phyloP scores from a whole-genome alignment of 2,113 vertebrate species.

The Corydoras sp. region DNA sequence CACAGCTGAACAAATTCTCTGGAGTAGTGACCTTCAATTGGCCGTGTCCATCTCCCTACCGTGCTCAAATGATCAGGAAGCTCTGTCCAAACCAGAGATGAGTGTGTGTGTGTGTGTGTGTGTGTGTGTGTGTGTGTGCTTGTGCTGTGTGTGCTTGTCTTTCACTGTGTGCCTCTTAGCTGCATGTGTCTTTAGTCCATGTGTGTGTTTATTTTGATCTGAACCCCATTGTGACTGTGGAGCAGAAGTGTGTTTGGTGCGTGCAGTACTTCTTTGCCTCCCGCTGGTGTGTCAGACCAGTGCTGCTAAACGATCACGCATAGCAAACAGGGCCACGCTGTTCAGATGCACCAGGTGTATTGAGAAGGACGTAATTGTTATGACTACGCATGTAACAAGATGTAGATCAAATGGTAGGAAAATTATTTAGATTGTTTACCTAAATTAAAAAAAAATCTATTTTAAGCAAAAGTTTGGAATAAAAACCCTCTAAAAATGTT shows the following conservation, averaged over 20 bases:
- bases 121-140: neutral
- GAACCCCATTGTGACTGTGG: constrained; percentile 10
- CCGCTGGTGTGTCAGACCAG: constrained; percentile 18
- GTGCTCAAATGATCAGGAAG: neutral
- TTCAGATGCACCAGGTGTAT: no score
- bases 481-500: no score
- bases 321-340: constrained; percentile 2
- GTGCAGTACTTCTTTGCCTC: constrained; percentile 4
- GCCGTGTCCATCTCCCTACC: neutral
- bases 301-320: constrained; percentile 2
- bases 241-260: constrained; percentile 13
- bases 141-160: neutral
- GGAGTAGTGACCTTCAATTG: constrained; percentile 3
- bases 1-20: neutral
- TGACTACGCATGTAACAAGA: no score
- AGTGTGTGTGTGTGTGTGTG: neutral
- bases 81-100: no score
- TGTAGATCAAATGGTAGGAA: no score
- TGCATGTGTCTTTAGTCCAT: neutral
- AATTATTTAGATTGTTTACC: no score
- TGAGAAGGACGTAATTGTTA: no score
- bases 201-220: constrained; percentile 21
- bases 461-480: no score
- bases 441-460: no score
- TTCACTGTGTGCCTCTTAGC: constrained; percentile 1